These are phyloP conservation scores for Coelinius sp. DNA, from an alignment of 2,888 invertebrate species.

Conservation along the genomic window DNA sequence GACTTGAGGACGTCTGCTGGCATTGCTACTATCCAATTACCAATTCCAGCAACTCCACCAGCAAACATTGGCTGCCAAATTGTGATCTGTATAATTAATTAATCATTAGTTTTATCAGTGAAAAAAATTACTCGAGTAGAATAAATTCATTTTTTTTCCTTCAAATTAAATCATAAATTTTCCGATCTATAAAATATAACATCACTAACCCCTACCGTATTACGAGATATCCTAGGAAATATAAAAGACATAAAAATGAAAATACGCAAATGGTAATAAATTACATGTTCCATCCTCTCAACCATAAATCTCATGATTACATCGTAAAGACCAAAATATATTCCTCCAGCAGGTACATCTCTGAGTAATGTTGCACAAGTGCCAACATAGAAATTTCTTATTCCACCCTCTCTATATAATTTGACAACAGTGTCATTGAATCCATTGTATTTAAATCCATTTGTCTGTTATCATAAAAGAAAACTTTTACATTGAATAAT, in stretches of 20 bases:
- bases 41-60: slow-evolving; percentile 49
- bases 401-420: slow-evolving; percentile 75
- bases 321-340: slow-evolving; percentile 76
- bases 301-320: slow-evolving; percentile 30
- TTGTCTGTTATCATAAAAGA: slow-evolving; percentile 22
- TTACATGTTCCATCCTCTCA: slow-evolving; percentile 5
- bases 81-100: slow-evolving; percentile 6
- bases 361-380: slow-evolving; percentile 76
- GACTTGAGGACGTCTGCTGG: slow-evolving; percentile 51
- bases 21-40: slow-evolving; percentile 46
- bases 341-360: slow-evolving; percentile 75
- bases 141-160: too few species aligned
- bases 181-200: background rate
- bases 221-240: too few species aligned
- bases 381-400: slow-evolving; percentile 75
- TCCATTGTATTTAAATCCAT: slow-evolving; percentile 69
- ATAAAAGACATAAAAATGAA: background rate
- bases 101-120: too few species aligned
- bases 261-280: background rate
- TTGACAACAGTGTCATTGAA: slow-evolving; percentile 75
- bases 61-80: slow-evolving; percentile 49
- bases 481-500: background rate
- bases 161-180: background rate
- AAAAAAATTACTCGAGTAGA: too few species aligned
- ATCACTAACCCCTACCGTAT: too few species aligned